phyloP scores from a whole-genome alignment of 2,888 invertebrate species.

The Cremastinae sp. region DNA sequence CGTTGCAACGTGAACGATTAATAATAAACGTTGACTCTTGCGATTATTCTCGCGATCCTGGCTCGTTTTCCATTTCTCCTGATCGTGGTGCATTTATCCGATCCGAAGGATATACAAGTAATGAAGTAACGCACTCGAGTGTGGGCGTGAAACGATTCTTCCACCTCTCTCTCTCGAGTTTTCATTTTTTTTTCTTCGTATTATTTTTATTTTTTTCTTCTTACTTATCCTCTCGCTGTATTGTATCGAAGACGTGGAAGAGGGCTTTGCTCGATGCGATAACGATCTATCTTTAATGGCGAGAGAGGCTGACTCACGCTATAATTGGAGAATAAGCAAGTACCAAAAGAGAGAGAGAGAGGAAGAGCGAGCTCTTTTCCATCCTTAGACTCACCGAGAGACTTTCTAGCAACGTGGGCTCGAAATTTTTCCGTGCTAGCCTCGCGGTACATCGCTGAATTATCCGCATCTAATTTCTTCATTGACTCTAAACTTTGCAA shows the following conservation, averaged over 20 bases:
- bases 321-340: constrained; percentile 66
- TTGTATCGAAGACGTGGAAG: constrained; percentile 53
- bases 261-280: constrained; percentile 53
- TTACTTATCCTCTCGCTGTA: constrained; percentile 46
- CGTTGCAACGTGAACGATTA: constrained; percentile 54
- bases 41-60: not conserved
- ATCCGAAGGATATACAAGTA: constrained; percentile 46
- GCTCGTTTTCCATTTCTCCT: not conserved
- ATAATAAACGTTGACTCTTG: constrained; percentile 11
- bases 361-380: constrained; percentile 26
- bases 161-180: constrained; percentile 33
- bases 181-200: constrained; percentile 11
- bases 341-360: constrained; percentile 34
- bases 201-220: constrained; percentile 27
- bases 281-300: constrained; percentile 63
- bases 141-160: constrained; percentile 57
- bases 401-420: constrained; percentile 25
- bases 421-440: too few relatives aligned
- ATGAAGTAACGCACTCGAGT: constrained; percentile 59
- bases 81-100: constrained; percentile 28
- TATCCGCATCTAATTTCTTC: too few relatives aligned
- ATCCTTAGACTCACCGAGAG: constrained; percentile 1
- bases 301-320: constrained; percentile 65
- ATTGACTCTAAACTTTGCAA: too few relatives aligned
- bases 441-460: too few relatives aligned